phyloP scores from a whole-genome alignment of 2,888 invertebrate species.

The Thecocarcelia acutangulata region DNA sequence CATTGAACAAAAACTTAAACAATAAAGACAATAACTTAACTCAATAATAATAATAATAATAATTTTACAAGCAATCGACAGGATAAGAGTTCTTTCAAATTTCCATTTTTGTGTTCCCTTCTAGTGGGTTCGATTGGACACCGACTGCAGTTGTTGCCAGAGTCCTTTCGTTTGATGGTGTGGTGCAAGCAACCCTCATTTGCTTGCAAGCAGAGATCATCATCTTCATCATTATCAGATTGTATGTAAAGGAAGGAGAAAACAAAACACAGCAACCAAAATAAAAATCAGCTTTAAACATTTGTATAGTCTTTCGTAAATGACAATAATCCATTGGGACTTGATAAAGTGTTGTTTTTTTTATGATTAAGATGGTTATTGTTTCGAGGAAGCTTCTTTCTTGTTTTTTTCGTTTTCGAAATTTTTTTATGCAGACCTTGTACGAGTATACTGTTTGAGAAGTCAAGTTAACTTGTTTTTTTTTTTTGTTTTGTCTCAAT shows the following conservation, averaged over 20 bases:
- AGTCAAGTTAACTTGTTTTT: neutral
- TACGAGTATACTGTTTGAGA: slow-evolving; percentile 16
- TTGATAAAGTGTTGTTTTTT: slow-evolving; percentile 65
- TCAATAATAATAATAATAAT: slow-evolving; percentile 74
- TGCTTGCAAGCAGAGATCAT: slow-evolving; percentile 1
- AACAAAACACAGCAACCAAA: slow-evolving; percentile 2
- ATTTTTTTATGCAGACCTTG: slow-evolving; percentile 20
- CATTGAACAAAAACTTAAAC: slow-evolving; percentile 36
- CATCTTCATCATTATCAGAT: slow-evolving; percentile 28
- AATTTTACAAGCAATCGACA: slow-evolving; percentile 72
- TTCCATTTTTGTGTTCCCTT: slow-evolving; percentile 12
- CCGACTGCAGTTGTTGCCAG: slow-evolving; percentile 43
- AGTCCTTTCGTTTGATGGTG: neutral
- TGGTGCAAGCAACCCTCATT: slow-evolving; percentile 51
- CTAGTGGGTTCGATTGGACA: slow-evolving; percentile 31
- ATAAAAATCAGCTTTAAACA: slow-evolving; percentile 42
- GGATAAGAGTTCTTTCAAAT: slow-evolving; percentile 55
- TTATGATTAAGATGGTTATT: slow-evolving; percentile 61
- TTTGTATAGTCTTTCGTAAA: slow-evolving; percentile 51
- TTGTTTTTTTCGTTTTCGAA: neutral
- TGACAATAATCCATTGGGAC: slow-evolving; percentile 63
- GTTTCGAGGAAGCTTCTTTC: slow-evolving; percentile 48
- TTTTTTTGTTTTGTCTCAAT: slow-evolving; percentile 47
- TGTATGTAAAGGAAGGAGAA: neutral
- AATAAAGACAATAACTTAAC: slow-evolving; percentile 52